Evolutionary conservation across 2,888 invertebrate genomes (phyloP).

Genomic region (Sinohyriopsis cumingii): DNA sequence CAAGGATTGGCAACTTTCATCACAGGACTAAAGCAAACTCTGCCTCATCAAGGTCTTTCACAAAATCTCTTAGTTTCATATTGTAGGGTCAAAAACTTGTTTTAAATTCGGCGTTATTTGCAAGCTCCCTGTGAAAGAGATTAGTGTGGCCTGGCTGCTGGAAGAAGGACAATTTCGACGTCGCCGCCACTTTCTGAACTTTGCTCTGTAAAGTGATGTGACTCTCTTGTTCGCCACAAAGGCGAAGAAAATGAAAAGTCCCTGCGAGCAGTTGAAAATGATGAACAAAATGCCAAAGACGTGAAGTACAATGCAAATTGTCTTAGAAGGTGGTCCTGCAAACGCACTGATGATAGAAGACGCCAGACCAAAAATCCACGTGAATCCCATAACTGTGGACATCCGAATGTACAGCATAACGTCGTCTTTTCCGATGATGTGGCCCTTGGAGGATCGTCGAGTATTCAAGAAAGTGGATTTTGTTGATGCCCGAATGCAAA

Average conservation of each 20-base stretch:
- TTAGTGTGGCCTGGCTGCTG: slow-evolving; percentile 22
- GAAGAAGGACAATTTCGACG: slow-evolving; percentile 14
- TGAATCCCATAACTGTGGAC: slow-evolving; percentile 67
- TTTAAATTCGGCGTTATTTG: too few relatives aligned
- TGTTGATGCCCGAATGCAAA: slow-evolving; percentile 52
- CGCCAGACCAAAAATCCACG: slow-evolving; percentile 64
- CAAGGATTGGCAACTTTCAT: too few relatives aligned
- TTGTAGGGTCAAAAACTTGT: too few relatives aligned
- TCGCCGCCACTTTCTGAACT: slow-evolving; percentile 18
- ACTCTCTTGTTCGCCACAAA: slow-evolving; percentile 61
- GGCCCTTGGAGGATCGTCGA: slow-evolving; percentile 42
- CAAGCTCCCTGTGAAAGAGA: too few relatives aligned
- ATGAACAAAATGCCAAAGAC: slow-evolving; percentile 55
- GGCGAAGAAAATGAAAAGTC: slow-evolving; percentile 62
- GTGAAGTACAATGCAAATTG: slow-evolving; percentile 52
- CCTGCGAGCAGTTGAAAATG: slow-evolving; percentile 62
- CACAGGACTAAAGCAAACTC: too few relatives aligned
- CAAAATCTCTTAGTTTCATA: too few relatives aligned
- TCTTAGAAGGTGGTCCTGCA: slow-evolving; percentile 30
- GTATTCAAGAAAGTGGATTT: slow-evolving; percentile 42
- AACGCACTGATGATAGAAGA: slow-evolving; percentile 59
- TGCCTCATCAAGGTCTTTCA: too few relatives aligned
- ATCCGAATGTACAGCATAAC: slow-evolving; percentile 63
- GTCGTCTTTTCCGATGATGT: slow-evolving; percentile 53
- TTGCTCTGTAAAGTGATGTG: slow-evolving; percentile 39